phyloP scores from a whole-genome alignment of 1,140 invertebrate species.

The Neodiprion pinetum region DNA sequence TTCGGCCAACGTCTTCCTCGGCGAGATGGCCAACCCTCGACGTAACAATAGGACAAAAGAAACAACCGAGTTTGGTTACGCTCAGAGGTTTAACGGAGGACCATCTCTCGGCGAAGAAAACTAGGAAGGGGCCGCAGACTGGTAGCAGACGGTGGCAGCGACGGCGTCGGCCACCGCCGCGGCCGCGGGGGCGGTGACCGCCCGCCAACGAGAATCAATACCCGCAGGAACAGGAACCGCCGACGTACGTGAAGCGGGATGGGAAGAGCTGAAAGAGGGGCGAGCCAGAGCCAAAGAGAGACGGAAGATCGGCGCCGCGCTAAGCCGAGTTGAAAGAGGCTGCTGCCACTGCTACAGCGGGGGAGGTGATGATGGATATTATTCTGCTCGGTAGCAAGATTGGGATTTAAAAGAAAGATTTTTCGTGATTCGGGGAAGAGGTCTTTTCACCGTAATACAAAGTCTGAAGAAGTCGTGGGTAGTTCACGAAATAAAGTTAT shows the following conservation, averaged over 20 bases:
- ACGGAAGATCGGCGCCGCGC: conserved; percentile 18
- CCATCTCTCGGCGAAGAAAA: background rate
- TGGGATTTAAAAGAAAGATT: no score
- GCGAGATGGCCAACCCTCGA: no score
- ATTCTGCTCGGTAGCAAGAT: no score
- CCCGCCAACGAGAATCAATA: conserved; percentile 63
- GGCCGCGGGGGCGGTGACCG: conserved; percentile 61
- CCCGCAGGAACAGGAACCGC: conserved; percentile 63
- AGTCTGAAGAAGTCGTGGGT: no score
- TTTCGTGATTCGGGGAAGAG: no score
- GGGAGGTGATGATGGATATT: conserved; percentile 22
- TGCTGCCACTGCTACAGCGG: conserved; percentile 30
- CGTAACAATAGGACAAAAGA: no score
- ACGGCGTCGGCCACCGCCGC: conserved; percentile 51
- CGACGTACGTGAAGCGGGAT: conserved; percentile 44
- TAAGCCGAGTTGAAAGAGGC: background rate
- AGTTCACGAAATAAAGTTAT: no score
- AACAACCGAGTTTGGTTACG: no score
- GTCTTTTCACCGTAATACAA: no score
- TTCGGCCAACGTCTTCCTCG: no score
- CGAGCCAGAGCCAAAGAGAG: conserved; percentile 16
- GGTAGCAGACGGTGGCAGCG: conserved; percentile 56
- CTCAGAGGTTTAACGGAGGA: no score
- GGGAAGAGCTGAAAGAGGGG: conserved; percentile 27
- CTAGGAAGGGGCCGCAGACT: conserved; percentile 54